Evolutionary conservation across 1,140 invertebrate genomes (phyloP).

Genomic region (Neuroterus valhalla): DNA sequence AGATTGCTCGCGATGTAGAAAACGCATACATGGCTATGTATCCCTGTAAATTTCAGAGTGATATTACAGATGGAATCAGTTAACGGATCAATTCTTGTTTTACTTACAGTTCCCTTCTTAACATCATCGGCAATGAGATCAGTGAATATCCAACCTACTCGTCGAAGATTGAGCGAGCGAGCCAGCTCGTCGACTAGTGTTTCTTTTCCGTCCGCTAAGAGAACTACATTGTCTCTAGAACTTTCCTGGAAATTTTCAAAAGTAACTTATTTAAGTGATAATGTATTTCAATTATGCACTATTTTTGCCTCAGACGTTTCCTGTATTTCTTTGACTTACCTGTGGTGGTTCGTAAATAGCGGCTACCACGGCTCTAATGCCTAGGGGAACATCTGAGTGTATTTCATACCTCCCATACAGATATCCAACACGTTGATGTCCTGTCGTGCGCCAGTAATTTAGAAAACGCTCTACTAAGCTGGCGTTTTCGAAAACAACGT

Average conservation of each 20-base stretch:
- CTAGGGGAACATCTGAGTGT: conserved; percentile 95
- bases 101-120: conserved; percentile 89
- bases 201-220: conserved; percentile 85
- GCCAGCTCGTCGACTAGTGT: conserved; percentile 87
- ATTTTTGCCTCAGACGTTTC: neutral
- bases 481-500: conserved; percentile 98
- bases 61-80: conserved; percentile 18
- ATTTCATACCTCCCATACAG: conserved; percentile 95
- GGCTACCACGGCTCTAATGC: conserved; percentile 92
- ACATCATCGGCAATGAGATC: conserved; percentile 94
- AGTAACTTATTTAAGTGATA: conserved; percentile 28
- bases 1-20: neutral
- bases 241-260: conserved; percentile 75
- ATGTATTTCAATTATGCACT: conserved; percentile 8
- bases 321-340: conserved; percentile 67
- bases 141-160: conserved; percentile 99
- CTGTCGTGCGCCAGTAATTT: conserved; percentile 96
- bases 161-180: conserved; percentile 84
- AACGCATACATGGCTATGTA: neutral
- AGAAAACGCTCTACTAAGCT: conserved; percentile 96
- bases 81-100: neutral
- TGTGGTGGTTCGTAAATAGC: conserved; percentile 99
- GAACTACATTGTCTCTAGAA: conserved; percentile 81
- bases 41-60: conserved; percentile 1
- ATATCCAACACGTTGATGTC: conserved; percentile 93